A percentile compares a stretch with the other conserved stretches of the same genome.
Conservation (phyloP, 2,113 vertebrate genomes). For the Struthidea cinerea region DNA sequence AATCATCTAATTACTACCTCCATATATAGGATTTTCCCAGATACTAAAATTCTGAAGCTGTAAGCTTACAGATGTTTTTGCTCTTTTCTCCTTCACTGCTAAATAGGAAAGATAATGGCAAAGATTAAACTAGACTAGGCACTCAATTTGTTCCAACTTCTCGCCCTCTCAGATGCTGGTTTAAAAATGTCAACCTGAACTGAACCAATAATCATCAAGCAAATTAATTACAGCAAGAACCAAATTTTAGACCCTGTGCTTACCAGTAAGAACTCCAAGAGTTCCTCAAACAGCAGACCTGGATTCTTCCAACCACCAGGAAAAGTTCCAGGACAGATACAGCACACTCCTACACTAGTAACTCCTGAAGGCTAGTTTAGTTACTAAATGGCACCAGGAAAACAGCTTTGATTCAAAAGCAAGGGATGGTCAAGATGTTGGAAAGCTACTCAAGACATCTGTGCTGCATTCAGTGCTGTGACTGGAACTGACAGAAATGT, state of each 20-base stretch:
- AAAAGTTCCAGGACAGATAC: neutral
- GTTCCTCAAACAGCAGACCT: neutral
- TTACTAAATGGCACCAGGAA: neutral
- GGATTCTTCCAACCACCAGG: neutral
- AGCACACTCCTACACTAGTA: neutral
- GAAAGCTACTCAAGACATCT: neutral
- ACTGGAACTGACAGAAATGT: neutral
- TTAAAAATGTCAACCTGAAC: neutral
- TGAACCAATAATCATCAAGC: neutral
- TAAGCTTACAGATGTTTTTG: neutral
- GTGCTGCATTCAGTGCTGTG: neutral
- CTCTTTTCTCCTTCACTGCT: neutral
- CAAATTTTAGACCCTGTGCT: neutral
- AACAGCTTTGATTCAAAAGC: neutral
- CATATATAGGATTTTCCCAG: neutral
- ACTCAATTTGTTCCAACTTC: neutral
- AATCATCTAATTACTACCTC: neutral
- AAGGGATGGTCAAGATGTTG: neutral
- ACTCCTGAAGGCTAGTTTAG: neutral
- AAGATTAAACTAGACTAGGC: neutral
- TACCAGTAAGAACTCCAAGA: neutral
- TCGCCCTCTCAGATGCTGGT: neutral
- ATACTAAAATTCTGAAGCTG: neutral
- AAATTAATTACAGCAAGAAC: neutral
- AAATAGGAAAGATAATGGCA: neutral